Base-by-base conservation (phyloP, 1,140 invertebrate species). In the Drosophila chauvacae region DNA sequence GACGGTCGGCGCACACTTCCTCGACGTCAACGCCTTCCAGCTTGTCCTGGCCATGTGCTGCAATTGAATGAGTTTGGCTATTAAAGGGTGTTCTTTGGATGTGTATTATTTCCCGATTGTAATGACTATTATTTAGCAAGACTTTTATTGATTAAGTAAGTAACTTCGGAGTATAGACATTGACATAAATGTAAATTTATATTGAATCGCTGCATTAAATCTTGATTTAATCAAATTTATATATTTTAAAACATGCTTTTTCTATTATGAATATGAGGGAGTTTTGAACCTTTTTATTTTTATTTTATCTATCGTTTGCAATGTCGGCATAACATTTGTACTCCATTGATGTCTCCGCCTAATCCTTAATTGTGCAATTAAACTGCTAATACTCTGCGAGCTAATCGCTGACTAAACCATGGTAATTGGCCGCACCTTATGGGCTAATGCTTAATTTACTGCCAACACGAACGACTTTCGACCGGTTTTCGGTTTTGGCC, bases 1-100 rank as follows among this genome's bases (percentile, higher is more conserved):
- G 96, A 84, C 97, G 94, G 81, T 96, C 96, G 70, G 96, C 95
- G 91, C 97, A 98, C 16, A 97, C 94, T 92, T 97, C 96, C 87
- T 98, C 97, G 16, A 97, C 94, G 81, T 95, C 96, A 58, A 95
- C 93, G 42, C 96, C 96, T 18, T 94, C 94, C 23, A 94, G 94
- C 53, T 95, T 95, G 16, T 88, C 92, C 23, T 96, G 96, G 74
- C 95, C 82, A 65, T 92, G 92, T 70, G 94, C 94, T 83, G 33
- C 68, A 42, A 33, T 26, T 42, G 26, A 33, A 33, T 4, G n/a
- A 16, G 11, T 11, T 60, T 1, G 3, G 28, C 6, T 7, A 39
- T 50, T 66, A 30, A 28, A 41, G 6, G 16, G 23, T 6, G 16
- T 47, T 47, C 41, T n/a, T 44, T 44, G 16, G 16, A 41, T n/a